phyloP scores from a whole-genome alignment of 2,113 vertebrate species.

The Parotia lawesii region DNA sequence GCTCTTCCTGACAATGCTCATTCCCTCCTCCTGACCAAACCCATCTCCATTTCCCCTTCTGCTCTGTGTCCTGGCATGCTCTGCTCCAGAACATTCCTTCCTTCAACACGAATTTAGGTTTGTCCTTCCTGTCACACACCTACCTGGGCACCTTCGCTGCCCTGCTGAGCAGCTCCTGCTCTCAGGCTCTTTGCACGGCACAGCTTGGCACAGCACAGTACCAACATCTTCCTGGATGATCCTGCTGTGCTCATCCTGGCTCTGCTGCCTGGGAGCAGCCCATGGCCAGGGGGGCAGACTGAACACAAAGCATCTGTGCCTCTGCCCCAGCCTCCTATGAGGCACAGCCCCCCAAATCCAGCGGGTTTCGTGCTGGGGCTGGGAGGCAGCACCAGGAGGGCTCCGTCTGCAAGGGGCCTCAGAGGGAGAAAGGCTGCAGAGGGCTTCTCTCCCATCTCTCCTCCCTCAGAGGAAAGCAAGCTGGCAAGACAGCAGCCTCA shows the following conservation, averaged over 20 bases:
- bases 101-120: too few species aligned
- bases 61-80: rapidly evolving
- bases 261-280: neutral
- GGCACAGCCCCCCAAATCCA: neutral
- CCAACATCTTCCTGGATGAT: too few species aligned
- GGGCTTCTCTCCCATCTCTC: neutral
- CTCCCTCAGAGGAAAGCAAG: neutral
- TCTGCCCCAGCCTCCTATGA: neutral
- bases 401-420: neutral
- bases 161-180: neutral
- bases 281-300: neutral
- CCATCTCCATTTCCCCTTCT: neutral
- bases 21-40: neutral
- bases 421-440: neutral
- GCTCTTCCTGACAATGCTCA: neutral
- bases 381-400: neutral
- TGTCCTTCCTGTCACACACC: neutral
- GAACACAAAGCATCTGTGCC: neutral
- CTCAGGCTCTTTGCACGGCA: neutral
- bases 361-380: neutral
- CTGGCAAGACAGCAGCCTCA: neutral
- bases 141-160: neutral
- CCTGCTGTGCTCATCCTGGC: neutral
- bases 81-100: neutral
- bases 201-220: neutral